A percentile compares a stretch with the other conserved stretches of the same genome.
Conservation (phyloP, 2,797 vertebrate species). For the Coregonus ussuriensis region DNA sequence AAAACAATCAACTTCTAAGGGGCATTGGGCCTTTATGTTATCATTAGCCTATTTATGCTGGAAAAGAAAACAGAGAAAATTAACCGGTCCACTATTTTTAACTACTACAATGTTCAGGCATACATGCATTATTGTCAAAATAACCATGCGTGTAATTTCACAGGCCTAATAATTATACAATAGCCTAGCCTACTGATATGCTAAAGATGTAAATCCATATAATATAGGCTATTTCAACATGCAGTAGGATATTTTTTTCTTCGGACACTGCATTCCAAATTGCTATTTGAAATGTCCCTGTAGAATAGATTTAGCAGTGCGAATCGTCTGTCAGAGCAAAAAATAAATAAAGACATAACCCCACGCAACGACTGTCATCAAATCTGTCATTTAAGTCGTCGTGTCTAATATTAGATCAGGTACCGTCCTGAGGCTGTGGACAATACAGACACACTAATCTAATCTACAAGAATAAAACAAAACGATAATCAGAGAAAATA, state of each 20-base stretch:
- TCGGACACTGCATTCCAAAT: neutral
- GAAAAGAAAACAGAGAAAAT: neutral
- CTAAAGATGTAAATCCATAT: neutral
- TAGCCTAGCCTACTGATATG: neutral
- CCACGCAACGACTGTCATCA: neutral
- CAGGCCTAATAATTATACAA: neutral
- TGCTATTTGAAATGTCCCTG: neutral
- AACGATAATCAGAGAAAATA: neutral
- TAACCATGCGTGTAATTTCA: neutral
- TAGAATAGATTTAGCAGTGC: neutral
- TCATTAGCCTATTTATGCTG: neutral
- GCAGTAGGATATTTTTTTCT: neutral
- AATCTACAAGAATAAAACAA: neutral
- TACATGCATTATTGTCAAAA: neutral
- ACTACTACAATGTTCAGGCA: neutral
- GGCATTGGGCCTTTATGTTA: neutral
- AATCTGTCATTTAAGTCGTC: slow-evolving; percentile 3
- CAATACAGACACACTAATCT: neutral
- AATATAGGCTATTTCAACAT: neutral
- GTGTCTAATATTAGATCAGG: slow-evolving; percentile 9
- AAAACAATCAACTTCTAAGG: neutral
- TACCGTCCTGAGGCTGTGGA: neutral
- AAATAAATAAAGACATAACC: neutral
- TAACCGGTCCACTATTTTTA: neutral
- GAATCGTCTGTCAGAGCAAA: neutral